A percentile compares a stretch with the other conserved stretches of the same genome.
Evolutionary conservation across 2,113 vertebrate genomes (phyloP).

Genomic region (Pyxicephalus adspersus): DNA sequence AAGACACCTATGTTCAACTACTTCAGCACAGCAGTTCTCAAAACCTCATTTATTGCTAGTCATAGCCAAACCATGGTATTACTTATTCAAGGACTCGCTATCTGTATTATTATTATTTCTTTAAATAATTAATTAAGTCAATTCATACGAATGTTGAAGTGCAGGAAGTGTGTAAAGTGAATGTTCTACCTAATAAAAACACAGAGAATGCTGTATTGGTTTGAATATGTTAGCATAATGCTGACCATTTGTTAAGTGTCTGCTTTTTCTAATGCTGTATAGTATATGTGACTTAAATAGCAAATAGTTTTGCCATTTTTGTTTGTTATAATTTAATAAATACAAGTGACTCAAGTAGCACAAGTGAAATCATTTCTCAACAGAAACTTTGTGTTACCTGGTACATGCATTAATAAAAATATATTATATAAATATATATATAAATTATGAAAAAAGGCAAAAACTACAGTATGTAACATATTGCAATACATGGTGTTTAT

Average conservation of each 20-base stretch:
- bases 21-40: neutral
- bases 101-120: neutral
- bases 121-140: slow-evolving; percentile 17
- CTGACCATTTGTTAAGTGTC: neutral
- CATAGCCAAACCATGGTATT: neutral
- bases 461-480: too few relatives aligned
- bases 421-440: too few relatives aligned
- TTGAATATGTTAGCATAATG: neutral
- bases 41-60: neutral
- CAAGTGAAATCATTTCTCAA: too few relatives aligned
- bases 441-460: too few relatives aligned
- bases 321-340: neutral
- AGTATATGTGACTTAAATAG: neutral
- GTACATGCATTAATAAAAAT: too few relatives aligned
- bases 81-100: neutral
- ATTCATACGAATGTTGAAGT: neutral
- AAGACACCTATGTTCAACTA: neutral
- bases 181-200: slow-evolving; percentile 21
- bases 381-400: too few relatives aligned
- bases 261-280: neutral
- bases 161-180: neutral
- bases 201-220: neutral
- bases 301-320: neutral
- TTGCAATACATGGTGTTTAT: too few relatives aligned
- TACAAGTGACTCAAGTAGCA: too few relatives aligned